These are phyloP conservation scores for Dicranocentrus wangi DNA, from an alignment of 2,888 invertebrate genomes.

Conservation along the genomic window DNA sequence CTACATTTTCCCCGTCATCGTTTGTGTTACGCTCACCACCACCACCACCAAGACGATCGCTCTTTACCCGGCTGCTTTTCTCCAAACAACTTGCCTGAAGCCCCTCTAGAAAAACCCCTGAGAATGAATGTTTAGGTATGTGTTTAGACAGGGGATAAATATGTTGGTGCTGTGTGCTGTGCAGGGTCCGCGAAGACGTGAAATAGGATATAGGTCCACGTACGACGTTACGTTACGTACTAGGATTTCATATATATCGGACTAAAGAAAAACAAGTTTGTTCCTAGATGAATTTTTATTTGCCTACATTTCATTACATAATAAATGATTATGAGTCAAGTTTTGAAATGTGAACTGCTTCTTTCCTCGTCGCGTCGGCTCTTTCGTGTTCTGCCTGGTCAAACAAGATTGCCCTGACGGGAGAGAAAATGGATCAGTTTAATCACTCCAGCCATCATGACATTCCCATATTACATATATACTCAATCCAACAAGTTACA, in stretches of 20 bases:
- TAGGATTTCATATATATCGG: not conserved
- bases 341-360: slow-evolving; percentile 53
- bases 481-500: slow-evolving; percentile 47
- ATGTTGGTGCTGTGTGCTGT: too few species aligned
- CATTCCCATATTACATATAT: not conserved
- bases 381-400: slow-evolving; percentile 50
- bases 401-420: slow-evolving; percentile 56
- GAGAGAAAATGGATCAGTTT: slow-evolving; percentile 21
- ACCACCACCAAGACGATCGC: not conserved
- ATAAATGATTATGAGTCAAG: slow-evolving; percentile 58
- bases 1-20: slow-evolving; percentile 13
- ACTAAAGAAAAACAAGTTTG: slow-evolving; percentile 7
- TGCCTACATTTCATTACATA: slow-evolving; percentile 50
- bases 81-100: not conserved
- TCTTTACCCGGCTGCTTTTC: slow-evolving; percentile 2
- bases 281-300: slow-evolving; percentile 32
- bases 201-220: too few species aligned
- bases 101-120: not conserved
- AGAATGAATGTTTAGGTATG: too few species aligned
- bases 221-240: too few species aligned
- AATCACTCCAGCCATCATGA: slow-evolving; percentile 25
- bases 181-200: too few species aligned
- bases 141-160: too few species aligned
- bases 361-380: slow-evolving; percentile 13
- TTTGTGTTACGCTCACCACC: slow-evolving; percentile 18